Percentiles rank a stretch among this genome's conserved stretches.
phyloP scores from a whole-genome alignment of 2,113 vertebrate genomes.

The Felis chaus region DNA sequence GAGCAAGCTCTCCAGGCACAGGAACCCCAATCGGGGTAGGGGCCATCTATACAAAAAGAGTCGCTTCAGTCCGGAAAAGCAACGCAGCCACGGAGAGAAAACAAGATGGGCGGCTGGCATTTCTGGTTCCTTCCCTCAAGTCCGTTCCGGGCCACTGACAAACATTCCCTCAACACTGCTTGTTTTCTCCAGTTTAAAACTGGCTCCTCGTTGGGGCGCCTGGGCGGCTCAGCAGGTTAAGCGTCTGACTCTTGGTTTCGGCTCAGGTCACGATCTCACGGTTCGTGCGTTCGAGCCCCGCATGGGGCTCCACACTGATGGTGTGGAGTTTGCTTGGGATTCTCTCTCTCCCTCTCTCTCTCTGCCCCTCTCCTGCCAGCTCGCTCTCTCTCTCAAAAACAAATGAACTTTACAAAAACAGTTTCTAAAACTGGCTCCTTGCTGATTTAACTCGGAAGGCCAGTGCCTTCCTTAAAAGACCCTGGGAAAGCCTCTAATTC shows the following conservation, averaged over 20 bases:
- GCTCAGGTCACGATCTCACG: too few species aligned
- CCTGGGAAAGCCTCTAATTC: neutral
- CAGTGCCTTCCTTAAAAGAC: neutral
- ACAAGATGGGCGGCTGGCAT: accelerated
- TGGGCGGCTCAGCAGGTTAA: too few species aligned
- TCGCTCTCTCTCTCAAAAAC: too few species aligned
- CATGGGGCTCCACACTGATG: too few species aligned
- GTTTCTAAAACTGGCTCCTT: too few species aligned
- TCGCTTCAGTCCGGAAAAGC: neutral
- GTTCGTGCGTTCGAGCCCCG: too few species aligned
- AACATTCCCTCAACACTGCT: neutral
- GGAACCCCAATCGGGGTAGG: neutral
- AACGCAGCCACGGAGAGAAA: accelerated
- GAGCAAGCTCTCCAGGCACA: neutral
- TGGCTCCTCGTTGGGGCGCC: neutral
- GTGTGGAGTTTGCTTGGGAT: too few species aligned
- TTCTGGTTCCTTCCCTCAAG: neutral
- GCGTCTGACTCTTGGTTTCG: too few species aligned
- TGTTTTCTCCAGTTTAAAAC: neutral
- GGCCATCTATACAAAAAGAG: neutral
- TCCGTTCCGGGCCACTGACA: neutral
- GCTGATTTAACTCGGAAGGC: neutral
- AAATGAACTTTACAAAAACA: too few species aligned
- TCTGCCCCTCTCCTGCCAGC: too few species aligned
- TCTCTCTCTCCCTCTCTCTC: too few species aligned